Conservation (phyloP, 2,888 invertebrate species). For the Alcis repandata region DNA sequence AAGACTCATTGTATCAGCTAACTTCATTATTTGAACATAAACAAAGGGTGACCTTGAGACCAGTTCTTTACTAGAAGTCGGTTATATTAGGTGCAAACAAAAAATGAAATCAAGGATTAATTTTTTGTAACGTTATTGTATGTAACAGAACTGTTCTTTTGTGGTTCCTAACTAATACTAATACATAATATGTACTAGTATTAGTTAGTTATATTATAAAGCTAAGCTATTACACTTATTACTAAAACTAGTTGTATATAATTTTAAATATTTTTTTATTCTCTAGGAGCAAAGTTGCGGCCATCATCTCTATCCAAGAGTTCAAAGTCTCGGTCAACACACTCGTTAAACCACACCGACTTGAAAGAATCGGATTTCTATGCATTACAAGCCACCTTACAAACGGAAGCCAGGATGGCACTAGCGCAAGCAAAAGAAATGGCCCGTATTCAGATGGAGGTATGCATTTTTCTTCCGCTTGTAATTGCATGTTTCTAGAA, state of each 20-base stretch:
- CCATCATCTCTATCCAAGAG: constrained; percentile 79
- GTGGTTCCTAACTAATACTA: background rate
- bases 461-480: constrained; percentile 59
- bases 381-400: constrained; percentile 92
- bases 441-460: constrained; percentile 97
- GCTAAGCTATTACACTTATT: background rate
- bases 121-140: constrained; percentile 31
- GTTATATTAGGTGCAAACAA: constrained; percentile 14
- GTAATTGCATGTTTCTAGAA: background rate
- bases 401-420: constrained; percentile 95
- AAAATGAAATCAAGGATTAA: constrained; percentile 28
- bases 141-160: constrained; percentile 9
- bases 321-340: constrained; percentile 80
- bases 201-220: too few relatives aligned
- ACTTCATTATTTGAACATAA: constrained; percentile 28
- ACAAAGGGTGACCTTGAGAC: constrained; percentile 32
- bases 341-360: constrained; percentile 80
- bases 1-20: constrained; percentile 12
- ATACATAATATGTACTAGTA: too few relatives aligned
- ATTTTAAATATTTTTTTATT: too few relatives aligned
- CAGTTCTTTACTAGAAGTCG: constrained; percentile 15
- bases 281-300: constrained; percentile 75
- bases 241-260: background rate
- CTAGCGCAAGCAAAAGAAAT: constrained; percentile 96
- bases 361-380: constrained; percentile 91